phyloP scores from a whole-genome alignment of 2,113 vertebrate genomes.

The Ginglymostoma cirratum region DNA sequence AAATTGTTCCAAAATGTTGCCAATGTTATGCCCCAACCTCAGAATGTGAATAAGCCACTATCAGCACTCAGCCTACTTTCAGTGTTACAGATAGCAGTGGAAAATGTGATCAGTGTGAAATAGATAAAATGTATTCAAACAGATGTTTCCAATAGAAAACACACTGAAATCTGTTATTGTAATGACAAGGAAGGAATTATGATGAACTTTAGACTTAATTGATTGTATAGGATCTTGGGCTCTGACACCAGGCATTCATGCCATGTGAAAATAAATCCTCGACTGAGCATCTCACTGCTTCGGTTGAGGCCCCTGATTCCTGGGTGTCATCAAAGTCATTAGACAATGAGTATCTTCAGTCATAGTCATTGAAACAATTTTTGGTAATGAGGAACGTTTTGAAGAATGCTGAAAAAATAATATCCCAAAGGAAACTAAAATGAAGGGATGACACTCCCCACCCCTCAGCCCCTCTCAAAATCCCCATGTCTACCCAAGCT shows the following conservation, averaged over 20 bases:
- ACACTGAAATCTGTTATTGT: neutral
- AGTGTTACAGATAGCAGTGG: neutral
- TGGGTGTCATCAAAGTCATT: neutral
- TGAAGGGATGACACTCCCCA: neutral
- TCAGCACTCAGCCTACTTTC: neutral
- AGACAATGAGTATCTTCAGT: neutral
- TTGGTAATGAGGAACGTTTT: neutral
- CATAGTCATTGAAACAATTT: neutral
- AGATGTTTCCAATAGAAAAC: neutral
- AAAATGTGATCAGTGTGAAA: neutral
- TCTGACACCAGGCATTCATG: neutral
- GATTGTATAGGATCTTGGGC: neutral
- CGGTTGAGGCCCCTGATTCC: neutral
- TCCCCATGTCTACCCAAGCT: neutral
- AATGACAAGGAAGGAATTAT: neutral
- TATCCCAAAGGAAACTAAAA: neutral
- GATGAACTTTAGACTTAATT: neutral
- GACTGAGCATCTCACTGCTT: no score
- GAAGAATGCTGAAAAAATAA: neutral
- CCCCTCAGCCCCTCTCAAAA: neutral
- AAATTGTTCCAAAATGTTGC: slow-evolving; percentile 17
- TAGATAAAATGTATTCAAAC: neutral
- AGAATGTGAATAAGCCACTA: neutral
- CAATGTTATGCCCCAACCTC: neutral
- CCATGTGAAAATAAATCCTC: neutral